phyloP scores from a whole-genome alignment of 2,888 invertebrate species.

The Falcaria lacertinaria region DNA sequence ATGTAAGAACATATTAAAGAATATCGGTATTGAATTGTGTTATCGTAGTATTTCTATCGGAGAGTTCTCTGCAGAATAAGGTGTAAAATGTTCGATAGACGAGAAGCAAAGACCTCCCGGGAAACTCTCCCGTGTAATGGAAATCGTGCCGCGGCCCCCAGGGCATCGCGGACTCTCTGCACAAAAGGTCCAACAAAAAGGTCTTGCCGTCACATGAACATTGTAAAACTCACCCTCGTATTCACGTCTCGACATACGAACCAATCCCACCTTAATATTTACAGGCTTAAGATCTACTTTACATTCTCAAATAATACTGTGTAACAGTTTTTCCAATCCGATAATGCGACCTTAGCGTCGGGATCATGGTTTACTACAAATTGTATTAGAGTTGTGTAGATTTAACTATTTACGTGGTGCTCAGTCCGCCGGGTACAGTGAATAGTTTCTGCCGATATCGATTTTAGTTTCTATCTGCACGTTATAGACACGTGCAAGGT shows the following conservation, averaged over 20 bases:
- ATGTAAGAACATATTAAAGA: too few relatives aligned
- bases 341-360: constrained; percentile 77
- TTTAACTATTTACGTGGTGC: constrained; percentile 73
- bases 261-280: constrained; percentile 45
- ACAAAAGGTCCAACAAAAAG: constrained; percentile 77
- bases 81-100: constrained; percentile 52
- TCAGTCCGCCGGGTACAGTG: constrained; percentile 15
- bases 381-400: constrained; percentile 78
- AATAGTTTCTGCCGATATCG: not conserved
- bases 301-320: constrained; percentile 34
- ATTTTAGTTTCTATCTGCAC: not conserved
- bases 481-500: not conserved
- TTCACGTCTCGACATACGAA: constrained; percentile 44
- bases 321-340: constrained; percentile 77
- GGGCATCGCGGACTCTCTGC: constrained; percentile 70
- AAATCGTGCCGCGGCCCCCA: constrained; percentile 70
- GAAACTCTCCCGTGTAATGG: constrained; percentile 75
- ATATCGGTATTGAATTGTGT: too few relatives aligned
- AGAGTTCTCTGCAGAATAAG: constrained; percentile 36
- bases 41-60: too few relatives aligned
- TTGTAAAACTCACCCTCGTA: constrained; percentile 73
- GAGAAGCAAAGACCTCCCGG: constrained; percentile 54
- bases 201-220: constrained; percentile 76
- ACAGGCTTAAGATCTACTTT: constrained; percentile 44
- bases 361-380: constrained; percentile 80